phyloP scores from a whole-genome alignment of 2,113 vertebrate species.

The Tetrax tetrax region DNA sequence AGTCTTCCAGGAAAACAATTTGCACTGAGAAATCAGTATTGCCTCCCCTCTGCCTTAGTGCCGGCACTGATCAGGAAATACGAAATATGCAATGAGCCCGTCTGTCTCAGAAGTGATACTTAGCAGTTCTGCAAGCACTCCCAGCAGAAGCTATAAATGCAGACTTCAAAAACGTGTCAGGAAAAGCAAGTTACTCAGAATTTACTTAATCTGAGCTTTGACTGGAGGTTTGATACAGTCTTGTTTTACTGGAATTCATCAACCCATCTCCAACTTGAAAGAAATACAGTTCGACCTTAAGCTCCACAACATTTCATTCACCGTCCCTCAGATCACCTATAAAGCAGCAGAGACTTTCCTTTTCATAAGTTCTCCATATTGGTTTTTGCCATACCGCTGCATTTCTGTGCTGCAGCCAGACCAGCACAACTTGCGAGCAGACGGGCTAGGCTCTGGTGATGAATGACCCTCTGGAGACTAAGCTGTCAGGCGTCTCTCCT shows the following conservation, averaged over 20 bases:
- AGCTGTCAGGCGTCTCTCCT: neutral
- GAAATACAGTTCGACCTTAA: neutral
- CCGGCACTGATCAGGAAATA: neutral
- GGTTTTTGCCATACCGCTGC: neutral
- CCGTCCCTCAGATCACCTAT: neutral
- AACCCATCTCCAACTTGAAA: neutral
- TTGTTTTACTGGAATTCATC: neutral
- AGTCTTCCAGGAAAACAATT: neutral
- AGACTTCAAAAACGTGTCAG: neutral
- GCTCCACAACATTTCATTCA: neutral
- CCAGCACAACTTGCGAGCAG: neutral
- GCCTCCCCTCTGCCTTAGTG: neutral
- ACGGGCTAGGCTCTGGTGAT: neutral
- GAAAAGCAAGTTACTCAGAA: neutral
- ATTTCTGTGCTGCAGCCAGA: constrained; percentile 10
- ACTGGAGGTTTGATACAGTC: neutral
- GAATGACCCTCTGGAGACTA: neutral
- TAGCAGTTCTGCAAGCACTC: neutral
- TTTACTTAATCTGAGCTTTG: neutral
- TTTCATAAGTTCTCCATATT: neutral
- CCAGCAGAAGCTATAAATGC: neutral
- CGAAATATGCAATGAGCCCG: fast-evolving
- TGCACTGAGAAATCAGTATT: neutral
- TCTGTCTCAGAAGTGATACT: neutral
- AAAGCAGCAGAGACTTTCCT: neutral